Evolutionary conservation across 2,113 vertebrate species (phyloP).

Genomic region (Sylvicapra grimmia): DNA sequence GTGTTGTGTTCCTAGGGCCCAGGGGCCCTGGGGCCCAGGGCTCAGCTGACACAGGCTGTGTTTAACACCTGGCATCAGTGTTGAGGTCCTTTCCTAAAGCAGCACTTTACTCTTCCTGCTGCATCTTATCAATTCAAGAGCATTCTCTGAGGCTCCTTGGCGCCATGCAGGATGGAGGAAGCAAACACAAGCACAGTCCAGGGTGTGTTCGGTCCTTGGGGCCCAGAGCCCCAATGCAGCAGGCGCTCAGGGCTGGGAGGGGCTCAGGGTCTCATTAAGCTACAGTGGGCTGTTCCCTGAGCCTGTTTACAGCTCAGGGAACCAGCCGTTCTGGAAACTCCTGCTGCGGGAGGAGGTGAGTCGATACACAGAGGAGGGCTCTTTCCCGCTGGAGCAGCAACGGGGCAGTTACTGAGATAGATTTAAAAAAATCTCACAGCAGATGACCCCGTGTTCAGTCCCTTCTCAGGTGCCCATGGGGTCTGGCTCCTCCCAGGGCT

Average conservation of each 20-base stretch:
- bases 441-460: neutral
- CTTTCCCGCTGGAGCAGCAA: neutral
- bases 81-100: neutral
- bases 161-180: conserved; percentile 40
- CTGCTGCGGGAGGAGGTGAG: neutral
- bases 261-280: neutral
- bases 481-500: neutral
- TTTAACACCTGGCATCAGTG: neutral
- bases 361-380: neutral
- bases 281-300: neutral
- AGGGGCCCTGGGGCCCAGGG: neutral
- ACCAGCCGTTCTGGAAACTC: accelerated
- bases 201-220: neutral
- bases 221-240: neutral
- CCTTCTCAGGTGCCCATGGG: neutral
- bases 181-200: neutral
- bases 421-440: neutral
- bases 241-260: neutral
- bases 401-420: neutral
- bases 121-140: conserved; percentile 34
- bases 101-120: neutral
- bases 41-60: neutral
- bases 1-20: too few species aligned
- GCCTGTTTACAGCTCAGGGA: neutral
- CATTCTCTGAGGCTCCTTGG: conserved; percentile 57